These are phyloP conservation scores for Todiramphus chloris DNA, from an alignment of 2,113 vertebrate species.

Conservation along the genomic window DNA sequence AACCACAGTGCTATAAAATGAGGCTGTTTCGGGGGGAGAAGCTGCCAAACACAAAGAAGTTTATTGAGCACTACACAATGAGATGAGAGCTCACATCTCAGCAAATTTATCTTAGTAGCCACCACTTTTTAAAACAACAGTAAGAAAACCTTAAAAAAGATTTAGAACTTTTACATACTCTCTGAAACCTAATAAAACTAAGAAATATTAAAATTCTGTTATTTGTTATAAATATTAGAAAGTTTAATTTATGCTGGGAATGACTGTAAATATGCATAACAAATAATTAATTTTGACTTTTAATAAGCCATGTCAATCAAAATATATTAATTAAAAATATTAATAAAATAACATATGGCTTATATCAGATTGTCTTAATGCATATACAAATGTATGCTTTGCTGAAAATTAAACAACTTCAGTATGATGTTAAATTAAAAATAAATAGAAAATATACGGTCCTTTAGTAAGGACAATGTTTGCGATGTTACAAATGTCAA, in stretches of 20 bases:
- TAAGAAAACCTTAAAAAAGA: neutral
- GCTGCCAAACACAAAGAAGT: slow-evolving; percentile 12
- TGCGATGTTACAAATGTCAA: neutral
- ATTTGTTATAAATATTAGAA: neutral
- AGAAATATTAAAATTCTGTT: neutral
- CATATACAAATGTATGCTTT: neutral
- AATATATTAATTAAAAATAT: neutral
- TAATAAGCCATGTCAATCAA: neutral
- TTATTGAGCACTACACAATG: neutral
- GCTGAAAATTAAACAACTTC: neutral
- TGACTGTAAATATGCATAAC: neutral
- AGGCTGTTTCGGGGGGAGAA: neutral
- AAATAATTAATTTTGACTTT: neutral
- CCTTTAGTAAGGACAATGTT: neutral
- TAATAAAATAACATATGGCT: neutral
- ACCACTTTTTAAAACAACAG: neutral
- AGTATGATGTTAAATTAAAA: neutral
- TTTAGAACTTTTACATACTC: neutral
- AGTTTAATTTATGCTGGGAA: neutral
- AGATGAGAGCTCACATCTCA: neutral
- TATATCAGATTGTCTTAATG: neutral
- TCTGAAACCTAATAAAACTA: neutral
- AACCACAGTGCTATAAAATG: slow-evolving; percentile 19
- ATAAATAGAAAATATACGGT: neutral
- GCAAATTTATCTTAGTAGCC: neutral